Evolutionary conservation across 1,140 invertebrate species (phyloP), one percentile per base, ranked within the genome.

Genomic region (Diabrotica virgifera): DNA sequence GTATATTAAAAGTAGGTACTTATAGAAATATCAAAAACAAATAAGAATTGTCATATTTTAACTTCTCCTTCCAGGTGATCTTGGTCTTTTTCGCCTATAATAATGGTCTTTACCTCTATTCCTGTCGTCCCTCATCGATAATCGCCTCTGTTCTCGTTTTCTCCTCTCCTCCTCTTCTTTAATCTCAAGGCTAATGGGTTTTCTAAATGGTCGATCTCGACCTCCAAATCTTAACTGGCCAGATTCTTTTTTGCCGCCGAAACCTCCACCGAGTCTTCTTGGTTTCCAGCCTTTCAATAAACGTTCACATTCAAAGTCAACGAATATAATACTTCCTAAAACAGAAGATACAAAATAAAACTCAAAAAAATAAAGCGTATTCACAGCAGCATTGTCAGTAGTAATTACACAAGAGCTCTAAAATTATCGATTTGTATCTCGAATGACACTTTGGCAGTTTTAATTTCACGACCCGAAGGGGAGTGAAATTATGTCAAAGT

Each of bases 201-300:
- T 86, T 69, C 81, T 86, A 66, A 89, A 95, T 0, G 90, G 91
- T 73, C 91, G 81, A 57, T 89, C 86, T 72, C 83, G 83, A 35
- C 93, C 89, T 6, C 94, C 94, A 84, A 95, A 96, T 66, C 93
- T 81, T 12, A 95, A 79, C 73, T 96, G 94, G 0, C 94, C 93
- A 5, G 93, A 93, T 78, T 94, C 90, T 72, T 93, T 95, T 69
- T 85, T 87, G 0, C 93, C 94, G 9, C 92, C 92, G 75, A 95
- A 90, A 12, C 93, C 94, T 53, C 93, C 94, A 36, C 93, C 94
- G 7, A 95, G 78, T 76, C 93, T 80, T 70, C 94, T 81, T 6
- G 94, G 93, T 76, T 89, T 86, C 94, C 93, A 96, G 5, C 92
- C 89, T 68, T 85, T 84, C 66, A 93, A 77, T 37, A 77, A 78